Base-by-base conservation (phyloP, 2,113 vertebrate species). In the Numida meleagris region DNA sequence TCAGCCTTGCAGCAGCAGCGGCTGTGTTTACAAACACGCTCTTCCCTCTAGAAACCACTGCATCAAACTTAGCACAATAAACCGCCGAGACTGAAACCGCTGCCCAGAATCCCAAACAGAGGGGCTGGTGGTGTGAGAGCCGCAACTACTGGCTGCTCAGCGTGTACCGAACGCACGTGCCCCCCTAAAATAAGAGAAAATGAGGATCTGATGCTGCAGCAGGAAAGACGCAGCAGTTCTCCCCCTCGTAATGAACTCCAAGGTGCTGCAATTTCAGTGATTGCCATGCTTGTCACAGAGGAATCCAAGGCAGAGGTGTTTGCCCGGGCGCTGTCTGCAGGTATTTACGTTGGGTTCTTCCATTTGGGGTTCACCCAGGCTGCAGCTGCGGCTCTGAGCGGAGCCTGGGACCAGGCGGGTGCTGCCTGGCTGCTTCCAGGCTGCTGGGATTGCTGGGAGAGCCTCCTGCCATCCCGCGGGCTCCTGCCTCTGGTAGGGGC, bases 151-250 rank as follows among this genome's bases (percentile, higher is more conserved):
- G 3, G 8, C 74, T 10, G 50, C 5, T 80, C 72, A 8, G 11
- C 0, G 42, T 59, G 7, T 23, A 15, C 24, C 10, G 38, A 87
- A 70, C 2, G 0, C 7, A 2, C 3, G 6, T 0, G 9, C 8
- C 58, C 11, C 31, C 10, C 63, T 10, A 18, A 57, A 81, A 53
- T 78, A 8, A 40, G 61, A 73, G 61, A 53, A 91, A 94, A 84
- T 0, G n/a, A 18, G 4, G 83, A 14, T 65, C 70, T 53, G 77
- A 85, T 25, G 77, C 93, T 73, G 84, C 94, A 66, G 67, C 73
- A 82, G 82, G 48, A 70, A 48, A 48, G 61, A 36, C 5, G 14
- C 61, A 24, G 70, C 23, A 86, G 74, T 90, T 93, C 76, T 31
- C 34, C 31, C 62, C 31, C 86, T 58, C 50, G 0, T 42, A 17